Base-by-base conservation (phyloP, 2,797 vertebrate genomes). In the Emys orbicularis region DNA sequence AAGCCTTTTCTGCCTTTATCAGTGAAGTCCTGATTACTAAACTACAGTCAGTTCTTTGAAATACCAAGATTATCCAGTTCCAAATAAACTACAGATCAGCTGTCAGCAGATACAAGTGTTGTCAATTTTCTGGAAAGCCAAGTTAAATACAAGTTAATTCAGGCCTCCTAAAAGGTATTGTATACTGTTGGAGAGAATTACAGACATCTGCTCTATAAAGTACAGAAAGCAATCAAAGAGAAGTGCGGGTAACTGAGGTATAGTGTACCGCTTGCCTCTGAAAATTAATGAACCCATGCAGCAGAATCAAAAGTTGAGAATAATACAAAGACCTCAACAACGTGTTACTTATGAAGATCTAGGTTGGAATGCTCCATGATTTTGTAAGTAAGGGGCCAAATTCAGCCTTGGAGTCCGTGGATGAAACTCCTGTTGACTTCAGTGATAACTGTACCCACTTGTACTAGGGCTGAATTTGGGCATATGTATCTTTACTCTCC, bases 91-190 rank as follows among this genome's bases (percentile, higher is more conserved):
- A 74, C 59, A 76, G 50, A 37, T 81, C 65, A 84, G 86, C 77
- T n/a, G 27, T 89, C 31, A 92, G 74, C 52, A 27, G 49, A 81
- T 88, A 2, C 1, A 34, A 37, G 10, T 76, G 15, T 27, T 81
- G 9, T 61, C 18, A 86, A 25, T 91, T 96, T 93, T 77, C 47
- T 25, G 19, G 83, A 91, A 92, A 59, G 27, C n/a, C 37, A 44
- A 16, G 61, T 34, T 85, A 93, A 77, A 49, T 92, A 61, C 49
- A 49, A 92, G 86, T 95, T 93, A 84, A 92, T 89, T 94, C 76
- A 61, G 82, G 90, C 81, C 44, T 91, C 44, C 57, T 68, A 93
- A 96, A 93, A 95, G 87, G 80, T 31, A 91, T 41, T 90, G 65
- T 87, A 86, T 93, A 52, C 49, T 61, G 23, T 44, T 79, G 3